These are phyloP conservation scores for Bombyx mori DNA, from an alignment of 1,140 invertebrate species.

Conservation along the genomic window ASM3026992v2 NC_085115.1:6269501-6270000, in stretches of 20 bases:
- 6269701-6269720: slow-evolving; percentile 57
- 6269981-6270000: slow-evolving; percentile 28
- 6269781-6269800: background rate
- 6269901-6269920: background rate
- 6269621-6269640: slow-evolving; percentile 8
- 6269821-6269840: no score
- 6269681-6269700: slow-evolving; percentile 38
- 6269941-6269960: slow-evolving; percentile 6
- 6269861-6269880: no score
- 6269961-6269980: slow-evolving; percentile 41
- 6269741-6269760: slow-evolving; percentile 9
- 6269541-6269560: no score
- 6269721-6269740: slow-evolving; percentile 38
- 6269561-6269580: no score
- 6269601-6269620: no score
- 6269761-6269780: background rate
- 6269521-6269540: no score
- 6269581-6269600: no score
- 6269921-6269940: slow-evolving; percentile 15
- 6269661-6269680: slow-evolving; percentile 51
- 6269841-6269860: no score
- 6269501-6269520: no score
- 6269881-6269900: background rate
- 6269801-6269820: no score
- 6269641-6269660: slow-evolving; percentile 40